Evolutionary conservation across 2,113 vertebrate genomes (phyloP).

Genomic region (Pelecanus crispus): DNA sequence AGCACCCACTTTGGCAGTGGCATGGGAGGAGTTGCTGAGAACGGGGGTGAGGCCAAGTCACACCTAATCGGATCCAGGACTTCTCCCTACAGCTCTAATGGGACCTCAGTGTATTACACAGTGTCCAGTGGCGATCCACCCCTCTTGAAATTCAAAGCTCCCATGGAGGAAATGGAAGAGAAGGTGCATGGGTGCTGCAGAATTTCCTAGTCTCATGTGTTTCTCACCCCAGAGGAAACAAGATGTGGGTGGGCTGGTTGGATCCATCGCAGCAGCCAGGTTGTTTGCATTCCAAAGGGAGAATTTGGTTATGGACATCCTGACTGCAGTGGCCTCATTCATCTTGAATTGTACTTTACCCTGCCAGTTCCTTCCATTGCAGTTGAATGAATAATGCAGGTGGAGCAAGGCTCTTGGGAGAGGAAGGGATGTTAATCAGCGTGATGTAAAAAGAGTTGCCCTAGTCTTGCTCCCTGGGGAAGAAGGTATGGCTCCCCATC

Average conservation of each 20-base stretch:
- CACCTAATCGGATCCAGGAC: constrained; percentile 79
- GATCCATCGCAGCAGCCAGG: not conserved
- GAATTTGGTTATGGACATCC: not conserved
- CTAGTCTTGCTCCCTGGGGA: not conserved
- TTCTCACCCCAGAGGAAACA: not conserved
- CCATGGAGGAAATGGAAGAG: constrained; percentile 86
- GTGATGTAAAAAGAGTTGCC: not conserved
- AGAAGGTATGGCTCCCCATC: not conserved
- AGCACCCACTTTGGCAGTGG: constrained; percentile 85
- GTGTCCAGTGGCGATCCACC: constrained; percentile 92
- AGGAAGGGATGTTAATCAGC: not conserved
- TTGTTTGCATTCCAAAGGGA: constrained; percentile 23
- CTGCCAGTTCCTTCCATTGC: constrained; percentile 12
- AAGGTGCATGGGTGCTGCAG: constrained; percentile 89
- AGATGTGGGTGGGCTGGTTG: not conserved
- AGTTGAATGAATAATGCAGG: not conserved
- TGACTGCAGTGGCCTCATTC: not conserved
- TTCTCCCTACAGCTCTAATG: constrained; percentile 89
- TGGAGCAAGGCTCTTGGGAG: not conserved
- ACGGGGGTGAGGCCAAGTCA: constrained; percentile 77
- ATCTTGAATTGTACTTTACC: constrained; percentile 1
- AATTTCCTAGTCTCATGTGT: constrained; percentile 77
- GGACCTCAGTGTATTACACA: constrained; percentile 88
- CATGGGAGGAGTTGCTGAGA: constrained; percentile 67
- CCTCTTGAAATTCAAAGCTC: constrained; percentile 91